Base-by-base conservation (phyloP, 2,888 invertebrate species). In the Cylloceria caligata region DNA sequence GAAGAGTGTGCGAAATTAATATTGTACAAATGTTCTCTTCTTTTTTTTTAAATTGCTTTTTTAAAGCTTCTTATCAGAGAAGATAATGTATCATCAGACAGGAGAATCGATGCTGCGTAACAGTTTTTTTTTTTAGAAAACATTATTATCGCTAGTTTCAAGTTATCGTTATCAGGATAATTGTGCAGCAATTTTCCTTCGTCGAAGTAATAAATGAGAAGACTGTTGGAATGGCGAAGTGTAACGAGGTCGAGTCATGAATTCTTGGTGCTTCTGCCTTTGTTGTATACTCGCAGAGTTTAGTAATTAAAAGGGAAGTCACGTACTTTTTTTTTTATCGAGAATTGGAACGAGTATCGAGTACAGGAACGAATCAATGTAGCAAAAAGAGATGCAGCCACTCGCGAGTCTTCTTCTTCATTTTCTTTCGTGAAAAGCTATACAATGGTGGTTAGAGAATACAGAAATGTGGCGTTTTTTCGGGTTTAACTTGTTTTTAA, bases 221-320 rank as follows among this genome's bases (percentile, higher is more conserved):
- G 16, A 36, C 27, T 21, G 49, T 24, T 60, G 11, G 13, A 21
- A 72, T 47, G 30, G 19, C 11, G 6, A n/a, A 11, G 11, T 19
- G 16, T 73, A 36, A 62, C 45, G 47, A 57, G 49, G 49, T 24
- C 36, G 27, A 49, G 49, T 16, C 21, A 36, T 36, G 34, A n/a
- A 7, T 36, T 16, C 24, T 21, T 21, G 27, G 19, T 27, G 30
- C 11, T 69, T 57, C 27, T 55, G 34, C 24, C 24, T 65, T n/a
- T 30, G 49, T 64, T 52, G 21, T 16, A n/a, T 13, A 13, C 24
- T 11, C 34, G 19, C 24, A 19, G 21, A 19, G 27, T 74, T 74
- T 45, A 74, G 65, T 65, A 65, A 74, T 74, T 74, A 65, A 55
- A 13, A n/a, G 42, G 52, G 65, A 65, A 65, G 65, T 74, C 65